phyloP scores from a whole-genome alignment of 2,888 invertebrate genomes.

The Tridacna crocea region DNA sequence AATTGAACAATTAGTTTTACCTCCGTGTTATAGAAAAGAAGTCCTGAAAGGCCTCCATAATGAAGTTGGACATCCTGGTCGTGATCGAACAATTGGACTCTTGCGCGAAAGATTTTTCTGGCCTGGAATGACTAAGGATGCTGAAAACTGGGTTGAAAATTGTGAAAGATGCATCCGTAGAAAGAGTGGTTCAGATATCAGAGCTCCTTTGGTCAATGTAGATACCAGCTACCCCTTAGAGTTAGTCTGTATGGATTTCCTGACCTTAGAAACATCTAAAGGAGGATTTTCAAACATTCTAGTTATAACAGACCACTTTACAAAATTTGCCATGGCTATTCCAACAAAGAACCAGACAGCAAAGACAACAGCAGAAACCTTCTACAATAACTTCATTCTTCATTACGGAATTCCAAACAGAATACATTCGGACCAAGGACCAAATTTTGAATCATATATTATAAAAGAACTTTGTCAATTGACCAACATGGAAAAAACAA shows the following conservation, averaged over 20 bases:
- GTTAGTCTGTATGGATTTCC: constrained; percentile 20
- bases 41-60: background rate
- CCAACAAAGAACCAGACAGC: too few relatives aligned
- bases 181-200: too few relatives aligned
- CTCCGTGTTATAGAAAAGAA: too few relatives aligned
- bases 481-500: background rate
- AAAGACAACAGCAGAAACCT: too few relatives aligned
- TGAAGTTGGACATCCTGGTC: constrained; percentile 18
- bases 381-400: constrained; percentile 8
- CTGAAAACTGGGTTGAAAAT: constrained; percentile 11
- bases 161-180: constrained; percentile 3
- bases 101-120: constrained; percentile 9
- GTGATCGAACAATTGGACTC: background rate
- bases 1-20: constrained; percentile 16
- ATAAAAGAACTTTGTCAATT: background rate
- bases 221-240: constrained; percentile 24
- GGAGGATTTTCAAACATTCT: too few relatives aligned
- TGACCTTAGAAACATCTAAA: constrained; percentile 4
- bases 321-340: too few relatives aligned
- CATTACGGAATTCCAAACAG: background rate
- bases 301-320: too few relatives aligned
- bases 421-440: constrained; percentile 12
- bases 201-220: too few relatives aligned
- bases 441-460: constrained; percentile 12
- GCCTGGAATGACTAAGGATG: too few relatives aligned